phyloP scores from a whole-genome alignment of 2,113 vertebrate species.

The Perca schrenkii region DNA sequence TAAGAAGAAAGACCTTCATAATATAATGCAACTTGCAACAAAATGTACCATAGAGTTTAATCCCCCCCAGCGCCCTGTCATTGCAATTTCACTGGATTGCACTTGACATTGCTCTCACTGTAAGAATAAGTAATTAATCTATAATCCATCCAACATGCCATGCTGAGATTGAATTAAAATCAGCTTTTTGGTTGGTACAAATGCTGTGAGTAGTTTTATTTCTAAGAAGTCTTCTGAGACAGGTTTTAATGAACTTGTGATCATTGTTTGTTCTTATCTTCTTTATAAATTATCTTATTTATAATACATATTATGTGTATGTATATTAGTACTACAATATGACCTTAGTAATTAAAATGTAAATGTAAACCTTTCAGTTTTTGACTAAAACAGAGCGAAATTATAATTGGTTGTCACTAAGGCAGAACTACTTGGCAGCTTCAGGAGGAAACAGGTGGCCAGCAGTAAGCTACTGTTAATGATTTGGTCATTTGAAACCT shows the following conservation, averaged over 20 bases:
- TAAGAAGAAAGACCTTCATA: not conserved
- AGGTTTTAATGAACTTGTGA: not conserved
- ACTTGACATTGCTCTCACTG: not conserved
- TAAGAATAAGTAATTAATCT: constrained; percentile 28
- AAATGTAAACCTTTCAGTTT: not conserved
- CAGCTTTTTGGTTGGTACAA: not conserved
- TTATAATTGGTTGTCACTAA: not conserved
- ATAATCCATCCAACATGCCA: constrained; percentile 19
- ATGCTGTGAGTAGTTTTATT: not conserved
- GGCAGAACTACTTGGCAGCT: not conserved
- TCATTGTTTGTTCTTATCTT: not conserved
- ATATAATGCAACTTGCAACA: not conserved
- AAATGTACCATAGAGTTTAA: not conserved
- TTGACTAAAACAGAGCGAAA: not conserved
- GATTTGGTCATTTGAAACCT: constrained; percentile 12
- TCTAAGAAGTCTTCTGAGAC: not conserved
- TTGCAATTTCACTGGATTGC: not conserved
- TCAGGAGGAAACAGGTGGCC: constrained; percentile 50
- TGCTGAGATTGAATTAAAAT: constrained; percentile 15
- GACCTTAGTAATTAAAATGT: not conserved
- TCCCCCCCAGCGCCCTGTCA: not conserved
- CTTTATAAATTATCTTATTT: not conserved
- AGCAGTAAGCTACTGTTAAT: not conserved
- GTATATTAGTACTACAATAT: too few relatives aligned
- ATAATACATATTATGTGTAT: not conserved